A percentile compares a stretch with the other conserved stretches of the same genome.
Evolutionary conservation across 2,797 vertebrate species (phyloP).

Genomic region (Spinus pinus): DNA sequence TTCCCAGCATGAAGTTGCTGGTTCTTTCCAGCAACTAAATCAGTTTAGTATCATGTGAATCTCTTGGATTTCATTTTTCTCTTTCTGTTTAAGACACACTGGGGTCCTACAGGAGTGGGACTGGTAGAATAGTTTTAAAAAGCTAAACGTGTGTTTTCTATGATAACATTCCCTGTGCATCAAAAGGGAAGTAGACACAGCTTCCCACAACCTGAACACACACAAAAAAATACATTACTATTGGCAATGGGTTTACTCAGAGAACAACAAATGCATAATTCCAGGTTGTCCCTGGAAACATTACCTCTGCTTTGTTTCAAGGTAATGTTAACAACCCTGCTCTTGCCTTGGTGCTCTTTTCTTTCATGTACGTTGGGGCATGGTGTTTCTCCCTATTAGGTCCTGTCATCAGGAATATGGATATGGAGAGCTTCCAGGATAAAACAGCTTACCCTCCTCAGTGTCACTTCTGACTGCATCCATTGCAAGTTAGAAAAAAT

Average conservation of each 20-base stretch:
- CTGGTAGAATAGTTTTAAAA: background rate
- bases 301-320: background rate
- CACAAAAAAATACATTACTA: background rate
- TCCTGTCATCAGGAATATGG: background rate
- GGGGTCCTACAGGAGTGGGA: background rate
- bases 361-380: background rate
- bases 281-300: background rate
- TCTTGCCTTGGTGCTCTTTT: background rate
- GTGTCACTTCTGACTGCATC: background rate
- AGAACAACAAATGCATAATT: background rate
- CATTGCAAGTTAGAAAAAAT: background rate
- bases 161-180: background rate
- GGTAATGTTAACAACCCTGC: background rate
- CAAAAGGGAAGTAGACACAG: background rate
- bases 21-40: background rate
- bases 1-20: background rate
- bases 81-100: background rate
- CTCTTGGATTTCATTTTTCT: background rate
- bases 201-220: background rate
- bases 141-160: background rate
- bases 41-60: background rate
- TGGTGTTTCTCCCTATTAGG: background rate
- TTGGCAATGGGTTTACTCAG: background rate
- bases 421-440: background rate
- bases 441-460: background rate